Evolutionary conservation across 2,797 vertebrate genomes (phyloP), one percentile per base, ranked within the genome.

Genomic region (Periophthalmus magnuspinnatus): DNA sequence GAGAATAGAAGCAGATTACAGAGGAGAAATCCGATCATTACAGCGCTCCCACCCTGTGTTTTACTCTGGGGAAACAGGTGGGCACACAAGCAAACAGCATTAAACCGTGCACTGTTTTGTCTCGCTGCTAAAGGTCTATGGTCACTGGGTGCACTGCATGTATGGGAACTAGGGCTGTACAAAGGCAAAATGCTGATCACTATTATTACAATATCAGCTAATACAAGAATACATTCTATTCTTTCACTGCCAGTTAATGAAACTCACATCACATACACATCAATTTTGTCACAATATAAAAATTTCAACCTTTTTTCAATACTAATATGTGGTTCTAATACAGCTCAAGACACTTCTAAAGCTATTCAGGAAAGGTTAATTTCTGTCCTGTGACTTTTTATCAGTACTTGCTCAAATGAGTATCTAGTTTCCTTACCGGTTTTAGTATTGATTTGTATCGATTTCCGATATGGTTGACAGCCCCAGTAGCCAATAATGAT

Each of bases 1-100:
- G 84, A 89, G 85, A 89, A 85, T 88, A 80, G 76, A 78, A 79
- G 86, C 79, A 93, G 93, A 94, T 94, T 93, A 93, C 90, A 93
- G 92, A 93, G 92, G 71, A 93, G 87, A 90, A 86, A 91, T 89
- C 70, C 83, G 22, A 91, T 93, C 91, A 93, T 92, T 93, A 93
- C 82, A 58, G 80, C 81, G 78, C 76, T 59, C 86, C 83, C 84
- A 94, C 87, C 90, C 89, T 90, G 90, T 92, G 89, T 90, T 93
- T 92, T 89, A 88, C 87, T 81, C 68, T 34, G 22, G 65, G 70
- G 80, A 92, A 93, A 90, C 92, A 94, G 92, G 89, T 92, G 92
- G 89, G 86, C 79, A 67, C 86, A 76, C 75, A 76, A 86, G 81
- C 5, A 67, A 81, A 90, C 87, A 88, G 85, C 86, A 92, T 89